These are phyloP conservation scores for Hippopotamus amphibius DNA, from an alignment of 2,113 vertebrate genomes.

Conservation along the genomic window DNA sequence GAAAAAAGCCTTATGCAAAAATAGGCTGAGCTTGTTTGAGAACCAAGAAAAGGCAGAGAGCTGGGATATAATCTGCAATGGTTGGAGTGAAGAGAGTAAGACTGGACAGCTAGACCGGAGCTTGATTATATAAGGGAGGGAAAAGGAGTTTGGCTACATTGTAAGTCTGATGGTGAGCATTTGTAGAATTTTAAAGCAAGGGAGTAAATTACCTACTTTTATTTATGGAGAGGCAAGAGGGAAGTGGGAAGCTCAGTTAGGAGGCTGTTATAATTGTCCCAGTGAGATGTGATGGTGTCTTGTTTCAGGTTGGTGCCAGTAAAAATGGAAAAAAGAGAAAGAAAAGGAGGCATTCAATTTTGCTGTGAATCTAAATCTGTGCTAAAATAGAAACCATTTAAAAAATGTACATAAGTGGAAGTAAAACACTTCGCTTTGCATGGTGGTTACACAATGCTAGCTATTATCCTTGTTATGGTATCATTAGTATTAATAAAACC, in stretches of 20 bases:
- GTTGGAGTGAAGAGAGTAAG: not conserved
- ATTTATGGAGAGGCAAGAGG: not conserved
- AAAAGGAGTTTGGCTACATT: not conserved
- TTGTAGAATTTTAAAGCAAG: not conserved
- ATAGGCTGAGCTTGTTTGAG: not conserved
- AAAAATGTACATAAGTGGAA: not conserved
- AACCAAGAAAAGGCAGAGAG: not conserved
- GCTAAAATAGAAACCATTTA: constrained; percentile 8
- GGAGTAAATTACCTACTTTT: not conserved
- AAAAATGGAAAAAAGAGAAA: not conserved
- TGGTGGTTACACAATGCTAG: not conserved
- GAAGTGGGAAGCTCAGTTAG: not conserved
- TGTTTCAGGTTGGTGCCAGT: not conserved
- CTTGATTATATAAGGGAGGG: not conserved
- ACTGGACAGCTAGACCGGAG: not conserved
- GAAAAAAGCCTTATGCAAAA: not conserved
- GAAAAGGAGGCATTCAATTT: not conserved
- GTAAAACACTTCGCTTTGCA: not conserved
- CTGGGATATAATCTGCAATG: not conserved
- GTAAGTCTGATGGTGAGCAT: not conserved
- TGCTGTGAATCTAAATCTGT: not conserved
- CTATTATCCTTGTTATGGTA: not conserved
- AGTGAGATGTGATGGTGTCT: not conserved
- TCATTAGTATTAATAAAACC: constrained; percentile 60
- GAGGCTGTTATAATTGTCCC: not conserved